These are phyloP conservation scores for Colletes gigas DNA, from an alignment of 1,140 invertebrate species.

Conservation along the genomic window DNA sequence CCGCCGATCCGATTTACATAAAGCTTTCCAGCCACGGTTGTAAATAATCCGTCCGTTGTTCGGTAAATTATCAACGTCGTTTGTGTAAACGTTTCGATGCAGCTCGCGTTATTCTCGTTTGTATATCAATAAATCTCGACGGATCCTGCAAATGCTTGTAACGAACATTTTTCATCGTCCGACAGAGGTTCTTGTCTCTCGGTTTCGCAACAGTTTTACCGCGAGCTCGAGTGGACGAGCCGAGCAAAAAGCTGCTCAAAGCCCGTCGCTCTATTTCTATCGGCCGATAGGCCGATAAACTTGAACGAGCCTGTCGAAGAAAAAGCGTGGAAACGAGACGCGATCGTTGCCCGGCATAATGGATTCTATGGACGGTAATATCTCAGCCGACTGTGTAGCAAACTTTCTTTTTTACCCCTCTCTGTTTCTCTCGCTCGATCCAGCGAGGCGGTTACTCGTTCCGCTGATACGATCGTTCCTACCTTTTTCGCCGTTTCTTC, in stretches of 20 bases:
- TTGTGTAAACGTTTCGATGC: background rate
- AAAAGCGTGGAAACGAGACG: conserved; percentile 40
- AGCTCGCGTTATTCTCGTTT: conserved; percentile 4
- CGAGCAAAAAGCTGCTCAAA: conserved; percentile 12
- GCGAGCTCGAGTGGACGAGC: background rate
- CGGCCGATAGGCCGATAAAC: conserved; percentile 39
- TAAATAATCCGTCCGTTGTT: background rate
- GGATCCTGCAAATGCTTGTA: background rate
- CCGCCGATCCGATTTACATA: conserved; percentile 43
- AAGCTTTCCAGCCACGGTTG: conserved; percentile 11
- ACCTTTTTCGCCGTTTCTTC: conserved; percentile 46
- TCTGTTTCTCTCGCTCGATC: too few species aligned
- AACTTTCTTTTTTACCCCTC: background rate
- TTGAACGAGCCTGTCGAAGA: conserved; percentile 34
- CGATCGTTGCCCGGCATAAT: conserved; percentile 37
- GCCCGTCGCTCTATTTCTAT: conserved; percentile 38
- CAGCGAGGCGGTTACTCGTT: conserved; percentile 30
- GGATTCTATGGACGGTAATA: conserved; percentile 43
- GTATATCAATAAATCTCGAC: conserved; percentile 9
- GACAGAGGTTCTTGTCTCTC: background rate
- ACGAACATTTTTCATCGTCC: background rate
- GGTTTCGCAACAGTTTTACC: conserved; percentile 4
- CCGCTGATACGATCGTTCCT: conserved; percentile 41
- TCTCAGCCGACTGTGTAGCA: conserved; percentile 37
- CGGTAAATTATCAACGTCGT: background rate